Base-by-base conservation (phyloP, 1,140 invertebrate genomes). In the Drosophila ananassae region DNA sequence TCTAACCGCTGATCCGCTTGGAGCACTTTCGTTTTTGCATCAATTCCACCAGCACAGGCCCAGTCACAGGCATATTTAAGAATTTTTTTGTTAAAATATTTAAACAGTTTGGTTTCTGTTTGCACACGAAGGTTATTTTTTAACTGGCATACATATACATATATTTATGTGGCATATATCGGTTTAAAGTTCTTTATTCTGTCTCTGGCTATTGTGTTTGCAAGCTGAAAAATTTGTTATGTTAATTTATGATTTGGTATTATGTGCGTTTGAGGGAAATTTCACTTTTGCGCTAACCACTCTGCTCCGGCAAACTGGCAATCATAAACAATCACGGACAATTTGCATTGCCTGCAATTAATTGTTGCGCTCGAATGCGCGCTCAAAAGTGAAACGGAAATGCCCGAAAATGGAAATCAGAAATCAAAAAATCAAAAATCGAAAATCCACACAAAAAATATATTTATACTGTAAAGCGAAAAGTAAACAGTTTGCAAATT, bases 331-430 rank as follows among this genome's bases (percentile, higher is more conserved):
- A 55, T 67, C 63, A 67, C 63, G 64, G 66, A 57, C 64, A 69
- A 71, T 71, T 71, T 71, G 55, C 60, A 66, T 71, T 80, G 72
- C 56, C 61, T 73, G 57, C 79, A 87, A 87, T 87, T 87, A 85
- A 82, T 82, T 89, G 78, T 79, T 87, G 61, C 79, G 83, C 83
- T 87, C 75, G 69, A 87, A 73, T 89, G 82, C 79, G 63, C 72
- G 32, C 58, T 63, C 47, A 48, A 59, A 81, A 79, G 60, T 47
- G 66, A 68, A 87, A 87, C 82, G 82, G 83, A 87, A 87, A 87
- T 82, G 79, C 51, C 61, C 68, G 60, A 72, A 73, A 63, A 74
- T 51, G 66, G 57, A 39, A 76, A 76, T 58, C 53, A 72, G 56
- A 59, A 72, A 77, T 50, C 48, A 52, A 52, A 60, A 59, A 61